Evolutionary conservation across 2,113 vertebrate species (phyloP).

Genomic region (Murina feae): DNA sequence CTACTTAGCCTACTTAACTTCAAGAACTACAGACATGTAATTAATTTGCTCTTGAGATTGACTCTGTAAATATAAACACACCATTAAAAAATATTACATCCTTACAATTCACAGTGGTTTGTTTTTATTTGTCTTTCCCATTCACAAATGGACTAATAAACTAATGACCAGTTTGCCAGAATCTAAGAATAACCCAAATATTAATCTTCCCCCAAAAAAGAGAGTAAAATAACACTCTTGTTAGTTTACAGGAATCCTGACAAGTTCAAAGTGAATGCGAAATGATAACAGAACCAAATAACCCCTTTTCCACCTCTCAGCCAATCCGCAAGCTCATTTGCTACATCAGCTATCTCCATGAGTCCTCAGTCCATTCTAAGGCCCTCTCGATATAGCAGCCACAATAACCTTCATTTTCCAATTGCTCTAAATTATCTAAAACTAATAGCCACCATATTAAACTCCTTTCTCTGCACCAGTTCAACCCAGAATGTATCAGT

Average conservation of each 20-base stretch:
- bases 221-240: not conserved
- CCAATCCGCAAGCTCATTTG: not conserved
- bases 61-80: slow-evolving; percentile 59
- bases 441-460: not conserved
- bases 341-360: not conserved
- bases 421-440: not conserved
- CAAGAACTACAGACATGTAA: slow-evolving; percentile 63
- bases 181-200: slow-evolving; percentile 14
- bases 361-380: not conserved
- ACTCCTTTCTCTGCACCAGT: not conserved
- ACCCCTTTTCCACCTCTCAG: not conserved
- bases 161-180: not conserved
- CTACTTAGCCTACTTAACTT: slow-evolving; percentile 62
- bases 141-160: not conserved
- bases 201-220: not conserved
- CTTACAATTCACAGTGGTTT: slow-evolving; percentile 33
- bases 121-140: not conserved
- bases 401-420: not conserved
- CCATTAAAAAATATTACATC: slow-evolving; percentile 19
- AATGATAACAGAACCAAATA: not conserved
- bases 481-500: not conserved
- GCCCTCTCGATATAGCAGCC: not conserved
- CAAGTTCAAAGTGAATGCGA: not conserved
- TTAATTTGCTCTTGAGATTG: slow-evolving; percentile 68
- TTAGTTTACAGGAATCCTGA: not conserved